Evolutionary conservation across 2,888 invertebrate species (phyloP), one percentile per base, ranked within the genome.

Genomic region (Heliconius hortense): DNA sequence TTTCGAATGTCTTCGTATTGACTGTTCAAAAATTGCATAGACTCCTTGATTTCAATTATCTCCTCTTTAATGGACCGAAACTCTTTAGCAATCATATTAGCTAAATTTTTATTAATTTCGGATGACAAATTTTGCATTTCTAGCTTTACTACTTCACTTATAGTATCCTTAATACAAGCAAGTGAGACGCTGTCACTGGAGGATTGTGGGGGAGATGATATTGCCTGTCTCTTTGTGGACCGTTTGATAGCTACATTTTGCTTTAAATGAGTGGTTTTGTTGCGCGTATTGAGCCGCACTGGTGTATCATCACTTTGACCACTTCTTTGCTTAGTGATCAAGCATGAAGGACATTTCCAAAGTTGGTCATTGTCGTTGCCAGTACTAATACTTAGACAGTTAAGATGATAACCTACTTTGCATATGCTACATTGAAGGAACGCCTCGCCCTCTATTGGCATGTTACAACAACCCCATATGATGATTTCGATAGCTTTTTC

Each of bases 1-100:
- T 60, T 60, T 24, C 26, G 60, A 60, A 60, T 60, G 3, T 60
- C 60, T 60, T 60, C 60, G 26, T 60, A 60, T 24, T 60, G 60
- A 13, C 60, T 26, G 60, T 60, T 60, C 24, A 26, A 60, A 26
- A 60, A 60, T 26, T 60, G 24, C 60, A 60, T 60, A 60, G 60
- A 60, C 4, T 60, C 60, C 13, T 26, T 60, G 0, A 60, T 26
- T 26, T 24, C 56, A 7, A 24, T 59, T 10, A 59, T 59, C 11
- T 60, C 60, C 24, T 60, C 60, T 11, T 60, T 60, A 13, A 60
- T 60, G 26, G 59, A 60, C 24, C 13, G 21, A 11, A 60, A 60
- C 59, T 60, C 59, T 4, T 60, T 13, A 60, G 59, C 11, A 24
- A 60, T 60, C 59, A 13, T 60, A 60, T 26, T 26, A 10, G 59